Evolutionary conservation across 1,140 invertebrate species (phyloP), one percentile per base, ranked within the genome.

Genomic region (Lethocerus indicus): DNA sequence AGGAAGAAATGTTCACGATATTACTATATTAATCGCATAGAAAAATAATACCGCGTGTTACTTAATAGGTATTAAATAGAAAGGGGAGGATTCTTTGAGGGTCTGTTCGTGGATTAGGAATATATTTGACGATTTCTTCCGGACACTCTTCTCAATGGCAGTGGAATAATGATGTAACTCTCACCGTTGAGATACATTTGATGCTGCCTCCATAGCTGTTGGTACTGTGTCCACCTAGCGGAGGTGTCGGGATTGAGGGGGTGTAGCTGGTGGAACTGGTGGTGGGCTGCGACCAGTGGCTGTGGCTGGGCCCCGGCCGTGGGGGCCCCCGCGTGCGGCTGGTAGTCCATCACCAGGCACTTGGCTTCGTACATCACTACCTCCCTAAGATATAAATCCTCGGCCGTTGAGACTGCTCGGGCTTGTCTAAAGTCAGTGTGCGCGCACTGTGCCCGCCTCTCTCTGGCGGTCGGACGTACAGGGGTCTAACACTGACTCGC

Each of bases 161-260:
- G n/a, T n/a, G n/a, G n/a, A n/a, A n/a, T n/a, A n/a, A n/a, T n/a
- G n/a, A n/a, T n/a, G n/a, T n/a, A n/a, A 46, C 13, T 43, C 46
- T 45, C 36, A 72, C 69, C 69, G 58, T 71, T 71, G 49, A 72
- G 67, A 53, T 70, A 70, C 56, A 71, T 68, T 45, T 70, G 69
- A 50, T 71, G 70, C 54, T 72, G 70, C 29, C 69, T 54, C 69
- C 69, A 72, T 0, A 72, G 61, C 47, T 72, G 70, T 39, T 71
- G 70, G 52, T 72, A 72, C 57, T 71, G 70, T 14, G 60, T 67
- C 70, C 70, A 72, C 26, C 70, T 55, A 4, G 67, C 63, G 49
- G 64, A 66, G 54, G 65, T 67, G 55, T 70, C 68, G 3, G 69
- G 65, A 56, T 70, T 67, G 9, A 70, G 60, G 14, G 67, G 64